Percentiles rank a stretch among this genome's conserved stretches.
These are phyloP conservation scores for Erebia palarica DNA, from an alignment of 2,888 invertebrate species.

Conservation along the genomic window DNA sequence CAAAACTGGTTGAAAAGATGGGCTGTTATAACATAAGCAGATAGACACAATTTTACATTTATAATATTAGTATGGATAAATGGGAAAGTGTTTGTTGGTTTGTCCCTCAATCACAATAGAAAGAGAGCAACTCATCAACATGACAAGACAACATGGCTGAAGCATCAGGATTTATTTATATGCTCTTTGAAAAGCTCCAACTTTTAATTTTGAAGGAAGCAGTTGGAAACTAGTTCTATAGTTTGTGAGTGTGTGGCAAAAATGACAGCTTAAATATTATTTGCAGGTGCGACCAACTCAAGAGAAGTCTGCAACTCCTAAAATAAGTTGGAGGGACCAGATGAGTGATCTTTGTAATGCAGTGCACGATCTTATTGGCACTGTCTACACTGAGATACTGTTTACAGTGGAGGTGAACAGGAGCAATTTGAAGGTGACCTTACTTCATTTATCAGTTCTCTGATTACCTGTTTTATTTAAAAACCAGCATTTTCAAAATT, in stretches of 20 bases:
- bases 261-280: not conserved
- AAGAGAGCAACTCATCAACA: too few species aligned
- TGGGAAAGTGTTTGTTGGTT: too few species aligned
- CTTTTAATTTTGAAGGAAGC: not conserved
- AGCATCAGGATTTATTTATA: too few species aligned
- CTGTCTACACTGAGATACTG: conserved; percentile 52
- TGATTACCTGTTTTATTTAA: too few species aligned
- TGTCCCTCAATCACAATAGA: too few species aligned
- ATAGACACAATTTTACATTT: too few species aligned
- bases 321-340: conserved; percentile 69
- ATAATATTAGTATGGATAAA: too few species aligned
- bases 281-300: conserved; percentile 65
- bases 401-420: conserved; percentile 56
- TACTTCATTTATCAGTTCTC: not conserved
- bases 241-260: not conserved
- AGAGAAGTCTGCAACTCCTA: conserved; percentile 65
- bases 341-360: conserved; percentile 61
- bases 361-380: conserved; percentile 58
- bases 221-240: not conserved
- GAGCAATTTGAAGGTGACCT: conserved; percentile 41
- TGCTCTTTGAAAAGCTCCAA: too few species aligned
- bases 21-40: too few species aligned
- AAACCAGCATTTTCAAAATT: too few species aligned
- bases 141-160: too few species aligned
- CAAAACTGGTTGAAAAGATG: too few species aligned